Percentiles rank a stretch among this genome's conserved stretches.
Evolutionary conservation across 2,113 vertebrate species (phyloP).

Genomic region (Cnemophilus loriae): DNA sequence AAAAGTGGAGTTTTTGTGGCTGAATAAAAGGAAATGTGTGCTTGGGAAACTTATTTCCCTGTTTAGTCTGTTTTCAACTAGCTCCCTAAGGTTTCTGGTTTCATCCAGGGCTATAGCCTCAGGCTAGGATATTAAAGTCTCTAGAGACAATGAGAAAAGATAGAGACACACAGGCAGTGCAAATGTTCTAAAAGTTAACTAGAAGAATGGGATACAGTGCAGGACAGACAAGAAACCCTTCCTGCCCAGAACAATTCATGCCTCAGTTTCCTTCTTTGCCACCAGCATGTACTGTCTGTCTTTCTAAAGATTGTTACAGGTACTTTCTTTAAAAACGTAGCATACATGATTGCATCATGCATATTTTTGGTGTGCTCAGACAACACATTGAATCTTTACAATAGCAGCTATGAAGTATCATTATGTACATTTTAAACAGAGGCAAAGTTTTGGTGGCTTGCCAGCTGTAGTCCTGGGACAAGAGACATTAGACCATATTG

Average conservation of each 20-base stretch:
- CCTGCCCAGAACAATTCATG: not conserved
- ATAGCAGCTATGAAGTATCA: not conserved
- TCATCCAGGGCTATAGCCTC: not conserved
- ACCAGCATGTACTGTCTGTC: not conserved
- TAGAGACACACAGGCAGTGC: not conserved
- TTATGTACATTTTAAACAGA: not conserved
- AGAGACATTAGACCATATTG: not conserved
- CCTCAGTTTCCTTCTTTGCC: not conserved
- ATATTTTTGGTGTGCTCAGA: not conserved
- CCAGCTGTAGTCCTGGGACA: not conserved
- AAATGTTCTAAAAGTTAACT: not conserved
- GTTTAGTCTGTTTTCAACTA: slow-evolving; percentile 1
- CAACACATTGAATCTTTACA: not conserved
- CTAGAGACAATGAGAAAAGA: not conserved
- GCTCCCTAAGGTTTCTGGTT: not conserved
- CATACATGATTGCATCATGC: not conserved
- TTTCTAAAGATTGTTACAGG: not conserved
- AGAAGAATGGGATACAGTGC: not conserved
- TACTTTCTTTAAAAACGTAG: not conserved
- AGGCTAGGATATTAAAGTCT: not conserved
- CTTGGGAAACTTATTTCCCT: not conserved
- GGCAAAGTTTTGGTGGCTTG: not conserved
- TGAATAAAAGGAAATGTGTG: not conserved
- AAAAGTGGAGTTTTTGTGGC: not conserved
- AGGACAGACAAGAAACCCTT: not conserved